Percentiles rank a stretch among this genome's conserved stretches.
Conservation (phyloP, 2,797 vertebrate genomes). For the Pogonophryne albipinna region DNA sequence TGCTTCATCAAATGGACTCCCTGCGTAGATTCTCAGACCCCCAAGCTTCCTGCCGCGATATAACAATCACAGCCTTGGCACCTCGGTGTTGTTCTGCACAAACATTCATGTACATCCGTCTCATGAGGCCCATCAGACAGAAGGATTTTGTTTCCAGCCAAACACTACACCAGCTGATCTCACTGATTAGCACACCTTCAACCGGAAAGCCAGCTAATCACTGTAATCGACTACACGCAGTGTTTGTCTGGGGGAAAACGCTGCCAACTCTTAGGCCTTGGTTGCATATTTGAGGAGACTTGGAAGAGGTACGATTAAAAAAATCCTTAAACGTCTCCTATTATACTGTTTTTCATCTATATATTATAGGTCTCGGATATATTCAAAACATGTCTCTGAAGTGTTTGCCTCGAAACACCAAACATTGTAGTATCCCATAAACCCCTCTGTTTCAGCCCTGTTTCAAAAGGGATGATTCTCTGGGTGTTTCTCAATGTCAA, state of each 20-base stretch:
- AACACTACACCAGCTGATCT: slow-evolving; percentile 50
- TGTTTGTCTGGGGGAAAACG: slow-evolving; percentile 36
- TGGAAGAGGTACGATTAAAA: background rate
- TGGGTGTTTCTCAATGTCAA: too few species aligned
- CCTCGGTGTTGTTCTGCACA: slow-evolving; percentile 46
- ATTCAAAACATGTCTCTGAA: too few species aligned
- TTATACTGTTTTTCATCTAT: too few species aligned
- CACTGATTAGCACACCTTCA: slow-evolving; percentile 58
- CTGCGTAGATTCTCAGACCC: slow-evolving; percentile 17
- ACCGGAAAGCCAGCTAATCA: slow-evolving; percentile 37
- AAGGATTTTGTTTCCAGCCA: slow-evolving; percentile 63
- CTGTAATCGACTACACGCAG: slow-evolving; percentile 26
- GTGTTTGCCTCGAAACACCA: too few species aligned
- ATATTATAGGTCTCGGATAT: too few species aligned
- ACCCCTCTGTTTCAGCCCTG: background rate
- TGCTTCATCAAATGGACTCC: background rate
- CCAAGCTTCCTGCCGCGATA: slow-evolving; percentile 29
- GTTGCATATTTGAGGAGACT: slow-evolving; percentile 4
- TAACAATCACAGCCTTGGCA: slow-evolving; percentile 48
- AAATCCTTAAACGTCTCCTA: too few species aligned
- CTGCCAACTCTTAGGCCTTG: background rate
- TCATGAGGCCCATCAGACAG: slow-evolving; percentile 47
- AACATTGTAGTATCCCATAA: too few species aligned
- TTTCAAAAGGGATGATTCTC: background rate
- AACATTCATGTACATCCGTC: slow-evolving; percentile 55